Evolutionary conservation across 2,888 invertebrate species (phyloP), one percentile per base, ranked within the genome.

Genomic region (Folsomia manolachei): DNA sequence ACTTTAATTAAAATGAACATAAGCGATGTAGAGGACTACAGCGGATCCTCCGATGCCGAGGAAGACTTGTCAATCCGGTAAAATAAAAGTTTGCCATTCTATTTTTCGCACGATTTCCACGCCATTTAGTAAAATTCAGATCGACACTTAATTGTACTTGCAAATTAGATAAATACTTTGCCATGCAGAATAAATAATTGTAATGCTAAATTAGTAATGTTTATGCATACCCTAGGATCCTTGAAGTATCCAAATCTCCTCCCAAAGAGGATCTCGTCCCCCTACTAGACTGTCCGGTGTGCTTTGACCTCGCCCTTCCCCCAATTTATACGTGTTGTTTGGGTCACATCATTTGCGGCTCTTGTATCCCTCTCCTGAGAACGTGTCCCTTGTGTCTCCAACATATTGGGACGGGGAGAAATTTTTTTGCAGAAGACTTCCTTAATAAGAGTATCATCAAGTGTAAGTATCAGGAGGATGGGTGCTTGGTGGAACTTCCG

Each of bases 281-380:
- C 1, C 39, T 79, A 9, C 52, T 79, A 19, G 79, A 79, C 62
- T 79, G 79, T 71, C 79, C 79, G 14, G 78, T 79, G 14, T 79
- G 79, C 60, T 73, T 79, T 19, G 76, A 79, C 27, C 70, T 79
- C 7, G 74, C 76, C 1, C 70, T 78, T 1, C 77, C 79, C 18
- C 79, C 79, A 2, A 77, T 79, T 27, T 39, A 74, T 26, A 77
- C 77, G 2, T 79, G 79, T 53, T 68, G 62, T 19, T 7, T 4
- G 53, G 79, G 79, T 14, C 79, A 79, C 53, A 79, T 75, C 9
- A 72, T 79, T 56, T 79, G 79, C 67, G 66, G 66, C 0, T 64
- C 64, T 4, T 79, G 79, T 39, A 72, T 64, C 52, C 60, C 52
- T 18, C 74, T 72, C 68, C 60, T 79, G 9, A 60, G 61, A 0